Evolutionary conservation across 1,140 invertebrate genomes (phyloP).

Genomic region (Scylla paramamosain): DNA sequence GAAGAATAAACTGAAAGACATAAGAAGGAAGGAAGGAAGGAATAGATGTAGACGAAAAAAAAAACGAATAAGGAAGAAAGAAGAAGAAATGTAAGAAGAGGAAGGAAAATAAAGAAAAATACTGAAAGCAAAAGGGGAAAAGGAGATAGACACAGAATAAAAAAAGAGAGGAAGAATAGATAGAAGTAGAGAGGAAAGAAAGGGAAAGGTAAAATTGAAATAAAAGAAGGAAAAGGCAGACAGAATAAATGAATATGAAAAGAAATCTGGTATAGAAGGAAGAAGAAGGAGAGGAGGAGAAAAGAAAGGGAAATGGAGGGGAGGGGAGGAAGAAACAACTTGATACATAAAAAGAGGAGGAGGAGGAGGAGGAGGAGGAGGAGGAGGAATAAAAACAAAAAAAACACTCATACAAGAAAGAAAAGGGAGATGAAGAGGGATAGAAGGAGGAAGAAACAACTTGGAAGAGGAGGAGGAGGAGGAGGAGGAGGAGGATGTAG

Average conservation of each 20-base stretch:
- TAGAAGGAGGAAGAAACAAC: not conserved
- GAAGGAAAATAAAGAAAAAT: not conserved
- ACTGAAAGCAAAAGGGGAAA: not conserved
- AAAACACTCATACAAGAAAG: not conserved
- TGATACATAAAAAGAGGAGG: not conserved
- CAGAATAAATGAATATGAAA: not conserved
- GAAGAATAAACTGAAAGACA: not conserved
- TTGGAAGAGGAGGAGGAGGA: slow-evolving; percentile 1
- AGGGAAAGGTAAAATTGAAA: not conserved
- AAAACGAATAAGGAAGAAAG: not conserved
- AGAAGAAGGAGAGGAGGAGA: not conserved
- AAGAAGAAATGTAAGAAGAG: not conserved
- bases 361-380: not conserved
- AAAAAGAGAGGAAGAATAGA: not conserved
- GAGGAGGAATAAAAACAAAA: not conserved
- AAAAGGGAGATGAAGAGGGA: slow-evolving; percentile 39
- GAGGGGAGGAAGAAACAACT: slow-evolving; percentile 1
- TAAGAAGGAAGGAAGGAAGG: not conserved
- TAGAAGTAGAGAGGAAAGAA: not conserved
- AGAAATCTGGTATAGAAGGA: not conserved
- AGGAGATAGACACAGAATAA: not conserved
- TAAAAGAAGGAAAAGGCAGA: not conserved
- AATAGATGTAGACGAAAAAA: not conserved
- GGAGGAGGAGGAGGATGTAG: slow-evolving; percentile 17
- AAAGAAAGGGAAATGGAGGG: not conserved